phyloP scores from a whole-genome alignment of 2,797 vertebrate genomes.

The Propithecus deckenii region DNA sequence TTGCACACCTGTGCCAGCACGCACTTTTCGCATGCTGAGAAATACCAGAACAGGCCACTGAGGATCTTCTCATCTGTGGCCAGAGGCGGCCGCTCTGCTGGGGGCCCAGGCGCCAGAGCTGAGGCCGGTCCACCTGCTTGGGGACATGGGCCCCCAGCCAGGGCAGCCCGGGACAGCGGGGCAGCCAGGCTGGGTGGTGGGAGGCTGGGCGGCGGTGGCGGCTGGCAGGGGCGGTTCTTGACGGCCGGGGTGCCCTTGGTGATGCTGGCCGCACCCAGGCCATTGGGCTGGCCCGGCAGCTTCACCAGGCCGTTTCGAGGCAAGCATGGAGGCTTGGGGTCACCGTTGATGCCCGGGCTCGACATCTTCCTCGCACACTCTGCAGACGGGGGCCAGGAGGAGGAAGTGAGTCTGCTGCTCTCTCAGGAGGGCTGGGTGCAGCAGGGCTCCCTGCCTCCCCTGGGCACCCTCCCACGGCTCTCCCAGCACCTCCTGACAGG shows the following conservation, averaged over 20 bases:
- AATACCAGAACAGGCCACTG: constrained; percentile 97
- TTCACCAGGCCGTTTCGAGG: constrained; percentile 98
- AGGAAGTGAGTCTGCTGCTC: neutral
- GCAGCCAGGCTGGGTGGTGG: constrained; percentile 89
- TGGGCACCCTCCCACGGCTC: neutral
- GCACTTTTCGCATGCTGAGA: constrained; percentile 96
- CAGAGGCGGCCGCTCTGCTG: constrained; percentile 90
- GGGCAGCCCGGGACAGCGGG: constrained; percentile 88
- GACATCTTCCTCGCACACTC: constrained; percentile 96
- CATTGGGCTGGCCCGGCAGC: constrained; percentile 95
- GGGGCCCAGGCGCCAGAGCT: constrained; percentile 83
- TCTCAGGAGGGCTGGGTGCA: neutral
- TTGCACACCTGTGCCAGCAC: constrained; percentile 97
- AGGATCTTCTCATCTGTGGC: constrained; percentile 97
- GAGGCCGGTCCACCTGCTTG: constrained; percentile 82
- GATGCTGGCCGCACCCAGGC: constrained; percentile 97
- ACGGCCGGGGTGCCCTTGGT: constrained; percentile 98
- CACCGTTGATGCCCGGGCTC: constrained; percentile 88
- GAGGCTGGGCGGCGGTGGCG: constrained; percentile 94
- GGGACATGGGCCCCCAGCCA: constrained; percentile 85
- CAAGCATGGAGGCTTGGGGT: constrained; percentile 97
- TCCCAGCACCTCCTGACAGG: neutral
- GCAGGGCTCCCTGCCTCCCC: neutral
- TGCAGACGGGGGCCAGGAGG: constrained; percentile 75
- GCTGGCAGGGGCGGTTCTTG: constrained; percentile 98